These are phyloP conservation scores for Holothuria scabra DNA, from an alignment of 53 echinoderm and acorn worm genomes.

Conservation along the genomic window DNA sequence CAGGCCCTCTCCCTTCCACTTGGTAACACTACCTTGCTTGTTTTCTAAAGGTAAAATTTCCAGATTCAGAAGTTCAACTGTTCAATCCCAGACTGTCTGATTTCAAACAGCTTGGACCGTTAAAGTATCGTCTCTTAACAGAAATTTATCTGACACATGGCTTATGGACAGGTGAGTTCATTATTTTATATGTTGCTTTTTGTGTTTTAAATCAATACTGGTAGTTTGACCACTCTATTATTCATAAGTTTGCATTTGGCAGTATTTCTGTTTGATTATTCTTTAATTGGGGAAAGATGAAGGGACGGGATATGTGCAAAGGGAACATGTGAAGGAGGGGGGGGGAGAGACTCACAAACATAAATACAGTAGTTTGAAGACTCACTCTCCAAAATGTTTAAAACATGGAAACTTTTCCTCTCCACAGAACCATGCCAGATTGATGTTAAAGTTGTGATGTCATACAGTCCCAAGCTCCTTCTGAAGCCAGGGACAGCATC, in stretches of 20 bases:
- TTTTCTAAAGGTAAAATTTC: slow-evolving; percentile 77
- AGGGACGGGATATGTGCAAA: too few relatives aligned
- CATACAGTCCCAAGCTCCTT: slow-evolving; percentile 58
- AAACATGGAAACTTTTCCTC: neutral
- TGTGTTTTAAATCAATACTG: too few relatives aligned
- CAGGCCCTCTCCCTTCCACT: too few relatives aligned
- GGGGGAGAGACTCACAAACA: too few relatives aligned
- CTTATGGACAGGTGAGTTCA: slow-evolving; percentile 85
- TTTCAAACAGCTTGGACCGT: slow-evolving; percentile 71
- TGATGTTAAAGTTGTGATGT: slow-evolving; percentile 84
- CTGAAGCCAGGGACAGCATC: slow-evolving; percentile 48
- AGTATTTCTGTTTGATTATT: too few relatives aligned
- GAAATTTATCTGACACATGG: slow-evolving; percentile 89
- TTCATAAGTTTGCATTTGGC: too few relatives aligned
- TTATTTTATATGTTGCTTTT: too few relatives aligned
- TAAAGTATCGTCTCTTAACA: slow-evolving; percentile 79
- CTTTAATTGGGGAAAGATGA: too few relatives aligned
- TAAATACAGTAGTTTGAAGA: too few relatives aligned
- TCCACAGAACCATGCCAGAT: slow-evolving; percentile 89
- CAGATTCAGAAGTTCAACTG: slow-evolving; percentile 82
- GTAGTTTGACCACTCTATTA: too few relatives aligned
- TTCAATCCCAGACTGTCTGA: slow-evolving; percentile 88
- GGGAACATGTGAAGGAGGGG: too few relatives aligned
- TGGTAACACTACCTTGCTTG: neutral
- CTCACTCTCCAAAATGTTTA: too few relatives aligned